Percentiles rank a stretch among this genome's conserved stretches.
phyloP scores from a whole-genome alignment of 2,113 vertebrate genomes.

The Ptilorrhoa leucosticta region DNA sequence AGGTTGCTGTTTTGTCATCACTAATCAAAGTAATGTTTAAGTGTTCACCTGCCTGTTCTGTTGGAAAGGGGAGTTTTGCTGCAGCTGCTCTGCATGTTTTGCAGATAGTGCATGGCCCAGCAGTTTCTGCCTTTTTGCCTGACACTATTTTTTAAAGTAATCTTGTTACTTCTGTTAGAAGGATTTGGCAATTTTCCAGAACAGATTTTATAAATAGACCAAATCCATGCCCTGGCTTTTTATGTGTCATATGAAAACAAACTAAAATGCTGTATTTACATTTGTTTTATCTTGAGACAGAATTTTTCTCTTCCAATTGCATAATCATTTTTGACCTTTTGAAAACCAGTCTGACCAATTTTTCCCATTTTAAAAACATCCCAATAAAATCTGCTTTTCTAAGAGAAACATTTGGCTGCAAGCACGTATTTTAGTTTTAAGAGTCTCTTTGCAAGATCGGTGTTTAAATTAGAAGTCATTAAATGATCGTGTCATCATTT shows the following conservation, averaged over 20 bases:
- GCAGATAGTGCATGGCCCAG: neutral
- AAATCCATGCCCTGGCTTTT: neutral
- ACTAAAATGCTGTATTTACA: neutral
- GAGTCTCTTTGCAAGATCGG: neutral
- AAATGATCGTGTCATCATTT: neutral
- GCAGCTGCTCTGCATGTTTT: neutral
- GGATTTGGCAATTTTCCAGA: neutral
- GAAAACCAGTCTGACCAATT: neutral
- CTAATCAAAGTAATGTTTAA: neutral
- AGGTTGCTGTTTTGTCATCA: neutral
- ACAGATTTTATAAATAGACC: neutral
- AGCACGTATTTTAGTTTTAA: neutral
- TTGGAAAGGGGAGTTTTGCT: neutral
- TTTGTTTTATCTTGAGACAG: neutral
- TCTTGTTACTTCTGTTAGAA: neutral
- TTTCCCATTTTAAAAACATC: neutral
- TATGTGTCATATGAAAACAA: neutral
- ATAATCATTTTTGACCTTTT: neutral
- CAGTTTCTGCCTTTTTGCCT: neutral
- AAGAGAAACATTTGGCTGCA: neutral
- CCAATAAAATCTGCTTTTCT: neutral
- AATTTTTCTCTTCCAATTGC: neutral
- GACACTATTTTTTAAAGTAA: neutral
- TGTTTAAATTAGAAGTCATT: neutral
- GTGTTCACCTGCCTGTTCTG: neutral